phyloP scores from a whole-genome alignment of 2,797 vertebrate species.

The Xenopus petersii region DNA sequence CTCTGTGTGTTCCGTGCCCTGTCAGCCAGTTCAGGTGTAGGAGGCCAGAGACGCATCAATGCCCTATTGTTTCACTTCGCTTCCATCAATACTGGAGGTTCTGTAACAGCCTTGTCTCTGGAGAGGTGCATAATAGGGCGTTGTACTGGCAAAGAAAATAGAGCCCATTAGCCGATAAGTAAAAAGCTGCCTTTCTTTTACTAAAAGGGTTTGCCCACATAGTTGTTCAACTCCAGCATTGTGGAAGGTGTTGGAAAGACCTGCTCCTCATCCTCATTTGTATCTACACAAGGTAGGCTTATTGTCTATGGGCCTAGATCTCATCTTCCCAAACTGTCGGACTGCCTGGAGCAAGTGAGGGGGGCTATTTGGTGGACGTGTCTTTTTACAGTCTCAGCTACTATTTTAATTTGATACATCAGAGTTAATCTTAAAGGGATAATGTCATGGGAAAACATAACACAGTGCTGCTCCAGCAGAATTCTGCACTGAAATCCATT shows the following conservation, averaged over 20 bases:
- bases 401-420: too few relatives aligned
- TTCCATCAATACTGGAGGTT: conserved; percentile 28
- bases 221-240: not conserved
- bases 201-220: conserved; percentile 42
- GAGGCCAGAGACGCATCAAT: conserved; percentile 21
- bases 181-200: conserved; percentile 33
- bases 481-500: too few relatives aligned
- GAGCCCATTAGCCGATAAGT: conserved; percentile 58
- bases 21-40: conserved; percentile 22
- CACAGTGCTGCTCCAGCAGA: too few relatives aligned
- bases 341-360: too few relatives aligned
- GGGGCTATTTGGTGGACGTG: too few relatives aligned
- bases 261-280: not conserved
- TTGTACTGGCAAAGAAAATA: conserved; percentile 64
- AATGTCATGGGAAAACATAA: too few relatives aligned
- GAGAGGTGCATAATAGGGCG: conserved; percentile 61
- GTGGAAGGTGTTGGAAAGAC: not conserved
- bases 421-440: too few relatives aligned
- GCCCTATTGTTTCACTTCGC: conserved; percentile 23
- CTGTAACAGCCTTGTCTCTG: conserved; percentile 56
- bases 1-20: conserved; percentile 1
- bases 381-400: too few relatives aligned
- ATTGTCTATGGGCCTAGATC: not conserved
- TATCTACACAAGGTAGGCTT: conserved; percentile 8
- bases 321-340: too few relatives aligned